Base-by-base conservation (phyloP, 2,888 invertebrate genomes). In the Aromia moschata region DNA sequence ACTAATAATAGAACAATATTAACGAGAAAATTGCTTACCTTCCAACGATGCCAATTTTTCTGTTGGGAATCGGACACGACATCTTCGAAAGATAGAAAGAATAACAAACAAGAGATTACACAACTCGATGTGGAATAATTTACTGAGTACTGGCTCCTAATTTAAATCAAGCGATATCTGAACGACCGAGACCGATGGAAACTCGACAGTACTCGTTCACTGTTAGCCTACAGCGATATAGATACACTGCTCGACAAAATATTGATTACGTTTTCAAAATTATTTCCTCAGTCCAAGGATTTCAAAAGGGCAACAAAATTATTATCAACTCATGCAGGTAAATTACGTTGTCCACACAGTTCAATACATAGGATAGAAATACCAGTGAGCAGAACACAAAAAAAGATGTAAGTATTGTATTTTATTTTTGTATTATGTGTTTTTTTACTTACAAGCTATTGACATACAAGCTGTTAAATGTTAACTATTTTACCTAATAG, bases 11-110 rank as follows among this genome's bases (percentile, higher is more conserved):
- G 36, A 46, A n/a, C 5, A 7, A 2, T 33, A 40, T 9, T 40
- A 18, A n/a, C 11, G 11, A 40, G 7, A 4, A n/a, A n/a, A 38
- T 16, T 31, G 18, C 69, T 81, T 81, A 91, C 91, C 91, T 91
- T 76, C 91, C 91, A 63, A 91, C 84, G 65, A 91, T 91, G 65
- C 89, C 90, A 68, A 91, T 86, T 82, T 89, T 90, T 80, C 69
- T 64, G 12, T 60, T 60, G 10, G 61, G 57, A 53, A 58, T 38
- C 15, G 45, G 67, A 62, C 69, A 69, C 64, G 64, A 64, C 64
- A 58, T 62, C 25, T 38, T 56, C 11, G 49, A 25, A n/a, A 10
- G 17, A 16, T n/a, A 37, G 38, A 49, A 2, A 4, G 37, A 31
- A 12, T 31, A 7, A 36, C 11, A 46, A 3, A 45, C n/a, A 7